Conservation (phyloP, 1,140 invertebrate genomes). For the Pseudomyrmex dendroicus region DNA sequence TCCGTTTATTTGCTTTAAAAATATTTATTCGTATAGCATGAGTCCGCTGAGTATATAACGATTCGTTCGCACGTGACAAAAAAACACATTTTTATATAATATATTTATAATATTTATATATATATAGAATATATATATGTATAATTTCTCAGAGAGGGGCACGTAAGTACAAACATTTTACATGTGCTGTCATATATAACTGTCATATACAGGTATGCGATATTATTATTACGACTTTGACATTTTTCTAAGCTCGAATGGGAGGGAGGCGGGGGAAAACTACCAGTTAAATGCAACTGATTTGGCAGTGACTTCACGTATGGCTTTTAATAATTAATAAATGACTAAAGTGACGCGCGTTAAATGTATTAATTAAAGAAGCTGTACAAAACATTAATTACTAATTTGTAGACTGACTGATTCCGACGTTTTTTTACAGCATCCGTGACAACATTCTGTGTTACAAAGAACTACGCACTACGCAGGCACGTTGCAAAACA, state of each 20-base stretch:
- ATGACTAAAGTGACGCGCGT: conserved; percentile 77
- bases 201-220: conserved; percentile 47
- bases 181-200: conserved; percentile 59
- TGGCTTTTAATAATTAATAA: conserved; percentile 74
- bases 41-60: conserved; percentile 71
- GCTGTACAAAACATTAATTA: conserved; percentile 83
- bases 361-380: conserved; percentile 82
- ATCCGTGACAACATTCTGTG: conserved; percentile 66
- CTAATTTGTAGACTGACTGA: conserved; percentile 80
- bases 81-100: conserved; percentile 53
- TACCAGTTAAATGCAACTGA: conserved; percentile 74
- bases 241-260: conserved; percentile 58
- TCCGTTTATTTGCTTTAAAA: conserved; percentile 76
- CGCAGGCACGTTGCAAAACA: conserved; percentile 59
- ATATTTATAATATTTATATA: conserved; percentile 69
- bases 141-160: conserved; percentile 51
- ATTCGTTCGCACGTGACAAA: conserved; percentile 52
- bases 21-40: conserved; percentile 74
- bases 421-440: conserved; percentile 76
- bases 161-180: conserved; percentile 74
- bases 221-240: conserved; percentile 45
- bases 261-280: background rate
- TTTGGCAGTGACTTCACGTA: conserved; percentile 78
- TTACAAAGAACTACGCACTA: conserved; percentile 71
- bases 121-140: conserved; percentile 48